Conservation (phyloP, 2,888 invertebrate species). For the Eupithecia pulchellata region DNA sequence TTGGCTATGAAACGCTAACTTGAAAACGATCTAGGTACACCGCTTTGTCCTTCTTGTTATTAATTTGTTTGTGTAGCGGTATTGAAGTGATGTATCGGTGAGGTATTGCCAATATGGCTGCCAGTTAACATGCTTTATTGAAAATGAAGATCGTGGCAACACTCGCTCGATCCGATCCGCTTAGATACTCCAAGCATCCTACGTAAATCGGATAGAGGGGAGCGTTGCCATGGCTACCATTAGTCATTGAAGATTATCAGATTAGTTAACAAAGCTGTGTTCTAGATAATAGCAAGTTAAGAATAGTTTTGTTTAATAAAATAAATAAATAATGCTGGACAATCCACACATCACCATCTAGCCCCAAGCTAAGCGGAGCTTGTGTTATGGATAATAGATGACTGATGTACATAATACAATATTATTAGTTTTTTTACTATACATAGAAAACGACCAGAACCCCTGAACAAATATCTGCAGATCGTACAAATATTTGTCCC, state of each 20-base stretch:
- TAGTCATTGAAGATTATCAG: background rate
- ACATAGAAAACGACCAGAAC: too few species aligned
- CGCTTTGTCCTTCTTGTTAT: background rate
- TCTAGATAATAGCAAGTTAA: too few species aligned
- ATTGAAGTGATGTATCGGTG: constrained; percentile 37
- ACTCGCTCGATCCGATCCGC: background rate
- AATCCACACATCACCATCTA: too few species aligned
- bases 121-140: constrained; percentile 15
- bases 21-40: background rate
- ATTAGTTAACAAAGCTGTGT: background rate
- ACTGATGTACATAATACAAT: too few species aligned
- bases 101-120: constrained; percentile 26
- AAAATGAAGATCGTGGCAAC: constrained; percentile 9
- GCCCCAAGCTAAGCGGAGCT: too few species aligned
- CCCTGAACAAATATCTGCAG: too few species aligned
- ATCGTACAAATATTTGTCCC: too few species aligned
- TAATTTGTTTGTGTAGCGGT: constrained; percentile 44
- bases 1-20: background rate
- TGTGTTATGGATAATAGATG: too few species aligned
- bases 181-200: background rate
- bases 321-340: too few species aligned
- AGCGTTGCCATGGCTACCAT: background rate
- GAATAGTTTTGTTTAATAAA: too few species aligned
- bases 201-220: background rate
- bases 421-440: too few species aligned